These are phyloP conservation scores for Dendrolimus kikuchii DNA, from an alignment of 1,140 invertebrate species.

Conservation along the genomic window DNA sequence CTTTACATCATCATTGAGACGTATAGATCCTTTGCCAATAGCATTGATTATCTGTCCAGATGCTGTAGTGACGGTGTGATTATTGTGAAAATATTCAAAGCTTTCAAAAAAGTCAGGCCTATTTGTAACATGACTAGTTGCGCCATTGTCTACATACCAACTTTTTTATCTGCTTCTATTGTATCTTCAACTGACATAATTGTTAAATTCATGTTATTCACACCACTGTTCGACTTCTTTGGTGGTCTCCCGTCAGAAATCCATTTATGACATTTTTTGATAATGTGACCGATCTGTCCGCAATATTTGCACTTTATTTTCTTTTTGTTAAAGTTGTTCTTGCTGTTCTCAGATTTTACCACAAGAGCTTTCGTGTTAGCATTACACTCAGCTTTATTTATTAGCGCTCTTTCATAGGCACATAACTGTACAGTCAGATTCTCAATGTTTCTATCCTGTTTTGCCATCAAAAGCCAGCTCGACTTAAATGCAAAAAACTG, in stretches of 20 bases:
- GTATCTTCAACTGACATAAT: not conserved
- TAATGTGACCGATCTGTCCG: too few species aligned
- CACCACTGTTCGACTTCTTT: not conserved
- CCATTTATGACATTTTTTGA: not conserved
- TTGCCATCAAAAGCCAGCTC: too few species aligned
- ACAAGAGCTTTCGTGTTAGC: too few species aligned
- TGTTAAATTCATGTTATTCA: not conserved
- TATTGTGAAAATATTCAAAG: not conserved
- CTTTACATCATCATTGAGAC: not conserved
- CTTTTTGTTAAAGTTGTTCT: too few species aligned
- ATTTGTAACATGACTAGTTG: constrained; percentile 1
- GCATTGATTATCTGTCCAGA: not conserved
- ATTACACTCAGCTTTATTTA: too few species aligned
- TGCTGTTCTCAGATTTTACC: too few species aligned
- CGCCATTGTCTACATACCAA: not conserved
- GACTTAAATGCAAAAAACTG: too few species aligned
- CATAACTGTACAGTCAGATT: too few species aligned
- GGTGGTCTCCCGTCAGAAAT: not conserved
- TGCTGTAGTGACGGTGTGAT: not conserved
- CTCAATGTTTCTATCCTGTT: too few species aligned
- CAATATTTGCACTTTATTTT: too few species aligned
- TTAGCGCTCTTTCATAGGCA: too few species aligned
- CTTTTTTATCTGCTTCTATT: not conserved
- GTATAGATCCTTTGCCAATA: not conserved
- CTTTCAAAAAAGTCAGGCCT: not conserved